Evolutionary conservation across 2,113 vertebrate genomes (phyloP).

Genomic region (Empidonax traillii): DNA sequence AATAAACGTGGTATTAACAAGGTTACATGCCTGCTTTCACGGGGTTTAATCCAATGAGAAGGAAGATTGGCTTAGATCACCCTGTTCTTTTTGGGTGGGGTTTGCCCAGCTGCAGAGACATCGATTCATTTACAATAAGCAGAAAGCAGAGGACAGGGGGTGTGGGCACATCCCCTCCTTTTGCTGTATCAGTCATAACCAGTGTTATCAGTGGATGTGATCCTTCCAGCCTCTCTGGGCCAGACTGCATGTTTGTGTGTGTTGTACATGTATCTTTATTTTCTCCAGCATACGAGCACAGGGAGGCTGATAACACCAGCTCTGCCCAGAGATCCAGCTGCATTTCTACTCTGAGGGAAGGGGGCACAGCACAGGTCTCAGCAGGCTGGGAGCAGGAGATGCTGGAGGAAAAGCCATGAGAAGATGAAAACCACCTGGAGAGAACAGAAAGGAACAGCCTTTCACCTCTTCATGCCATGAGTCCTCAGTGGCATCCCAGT

Average conservation of each 20-base stretch:
- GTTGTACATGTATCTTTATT: neutral
- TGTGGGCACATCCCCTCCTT: neutral
- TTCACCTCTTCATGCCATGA: neutral
- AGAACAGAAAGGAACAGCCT: neutral
- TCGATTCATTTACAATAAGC: neutral
- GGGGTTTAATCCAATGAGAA: conserved; percentile 78
- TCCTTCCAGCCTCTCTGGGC: neutral
- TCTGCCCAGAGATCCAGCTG: neutral
- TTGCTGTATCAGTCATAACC: neutral
- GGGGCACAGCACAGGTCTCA: neutral
- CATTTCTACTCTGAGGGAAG: neutral
- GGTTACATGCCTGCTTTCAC: conserved; percentile 75
- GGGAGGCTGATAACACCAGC: neutral
- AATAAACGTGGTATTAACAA: conserved; percentile 84
- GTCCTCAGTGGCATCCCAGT: neutral
- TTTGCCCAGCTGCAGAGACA: conserved; percentile 8
- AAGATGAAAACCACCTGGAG: neutral
- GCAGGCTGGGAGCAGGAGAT: neutral
- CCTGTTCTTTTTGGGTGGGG: conserved; percentile 52
- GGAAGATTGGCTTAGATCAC: conserved; percentile 72
- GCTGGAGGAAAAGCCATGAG: neutral
- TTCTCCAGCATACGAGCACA: neutral
- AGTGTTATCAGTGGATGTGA: neutral
- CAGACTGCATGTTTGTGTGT: neutral
- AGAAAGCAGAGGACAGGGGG: neutral